Base-by-base conservation (phyloP, 2,888 invertebrate species). In the Acleris sparsana region DNA sequence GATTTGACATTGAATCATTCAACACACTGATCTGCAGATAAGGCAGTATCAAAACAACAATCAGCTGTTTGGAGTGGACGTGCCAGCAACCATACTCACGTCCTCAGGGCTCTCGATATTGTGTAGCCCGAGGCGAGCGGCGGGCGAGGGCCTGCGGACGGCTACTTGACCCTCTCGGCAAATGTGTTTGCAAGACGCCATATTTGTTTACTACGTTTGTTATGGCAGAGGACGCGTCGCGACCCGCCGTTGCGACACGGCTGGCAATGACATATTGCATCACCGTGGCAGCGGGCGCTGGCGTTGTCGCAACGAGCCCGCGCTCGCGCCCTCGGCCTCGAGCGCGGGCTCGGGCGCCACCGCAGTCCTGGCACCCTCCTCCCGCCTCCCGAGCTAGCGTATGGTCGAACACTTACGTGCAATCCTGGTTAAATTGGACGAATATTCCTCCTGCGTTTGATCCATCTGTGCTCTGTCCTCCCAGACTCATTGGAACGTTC, bases 351-450 rank as follows among this genome's bases (percentile, higher is more conserved):
- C 20, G 44, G 43, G 53, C 18, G 17, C 16, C 20, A 46, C 17
- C n/a, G n/a, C 53, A 53, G 53, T 5, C 29, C 16, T 25, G n/a
- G 48, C 62, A 51, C 66, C 39, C 49, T 20, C 46, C 61, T 25
- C 49, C 55, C 62, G 52, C 17, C 46, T 49, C 18, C 53, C 51
- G 25, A 7, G 22, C 29, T 51, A 62, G 55, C 52, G 59, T 67
- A 68, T 67, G 58, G 43, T 62, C 25, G 22, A 53, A 53, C 72
- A 96, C 98, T 97, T 96, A 99, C 99, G 98, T 97, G 95, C 96
- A 96, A 91, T 99, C 99, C 92, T 99, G 99, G 92, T 99, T 99
- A 88, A 99, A 99, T 93, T 98, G 98, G 80, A 98, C 98, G 92
- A 97, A 98, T 90, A 97, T 96, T 89, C 96, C 96, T 91, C 96